These are phyloP conservation scores for Chionomys nivalis DNA, from an alignment of 2,113 vertebrate species.

Conservation along the genomic window DNA sequence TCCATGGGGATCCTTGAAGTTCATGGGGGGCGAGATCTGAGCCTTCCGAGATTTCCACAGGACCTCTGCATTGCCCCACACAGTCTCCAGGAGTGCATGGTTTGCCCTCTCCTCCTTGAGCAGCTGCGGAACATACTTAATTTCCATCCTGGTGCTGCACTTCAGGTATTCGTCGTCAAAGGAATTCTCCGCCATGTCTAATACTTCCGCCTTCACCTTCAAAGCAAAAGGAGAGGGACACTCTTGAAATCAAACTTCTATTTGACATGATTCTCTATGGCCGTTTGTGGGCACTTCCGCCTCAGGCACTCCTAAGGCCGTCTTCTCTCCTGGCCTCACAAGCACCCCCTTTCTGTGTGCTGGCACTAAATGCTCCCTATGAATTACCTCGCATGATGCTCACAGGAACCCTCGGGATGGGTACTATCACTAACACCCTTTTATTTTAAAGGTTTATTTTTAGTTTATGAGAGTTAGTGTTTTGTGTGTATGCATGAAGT, in stretches of 20 bases:
- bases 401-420: not conserved
- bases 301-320: not conserved
- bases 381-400: not conserved
- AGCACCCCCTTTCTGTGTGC: not conserved
- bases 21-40: constrained; percentile 17
- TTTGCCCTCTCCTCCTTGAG: constrained; percentile 64
- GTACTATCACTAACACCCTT: not conserved
- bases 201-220: constrained; percentile 63
- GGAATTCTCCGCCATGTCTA: constrained; percentile 74
- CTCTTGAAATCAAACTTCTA: not conserved
- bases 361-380: not conserved
- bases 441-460: not conserved
- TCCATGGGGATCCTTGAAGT: constrained; percentile 78
- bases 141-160: constrained; percentile 76
- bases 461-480: not conserved
- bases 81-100: constrained; percentile 43
- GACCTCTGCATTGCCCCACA: constrained; percentile 68
- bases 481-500: not conserved
- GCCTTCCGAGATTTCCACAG: constrained; percentile 69
- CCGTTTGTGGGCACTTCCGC: not conserved
- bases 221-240: constrained; percentile 54
- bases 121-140: constrained; percentile 66
- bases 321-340: not conserved
- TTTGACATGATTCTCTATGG: not conserved
- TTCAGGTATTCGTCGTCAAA: constrained; percentile 81